Evolutionary conservation across 2,888 invertebrate genomes (phyloP).

Genomic region (Chesias legatella): DNA sequence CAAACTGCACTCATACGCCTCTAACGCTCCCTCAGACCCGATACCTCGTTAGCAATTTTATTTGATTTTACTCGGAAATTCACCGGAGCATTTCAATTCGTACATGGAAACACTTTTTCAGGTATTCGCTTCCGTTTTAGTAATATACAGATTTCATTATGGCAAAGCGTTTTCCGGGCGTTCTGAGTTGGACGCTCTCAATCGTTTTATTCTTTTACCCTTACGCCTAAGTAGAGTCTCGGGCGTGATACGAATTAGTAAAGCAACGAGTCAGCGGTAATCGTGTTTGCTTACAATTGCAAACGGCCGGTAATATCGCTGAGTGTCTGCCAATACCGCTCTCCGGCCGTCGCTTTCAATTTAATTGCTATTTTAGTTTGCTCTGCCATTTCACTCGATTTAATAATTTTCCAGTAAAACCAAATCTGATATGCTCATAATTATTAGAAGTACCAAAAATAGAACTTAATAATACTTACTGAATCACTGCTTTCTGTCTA

Average conservation of each 20-base stretch:
- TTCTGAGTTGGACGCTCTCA: constrained; percentile 36
- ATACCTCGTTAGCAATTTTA: constrained; percentile 63
- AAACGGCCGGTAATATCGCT: constrained; percentile 56
- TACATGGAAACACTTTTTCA: constrained; percentile 61
- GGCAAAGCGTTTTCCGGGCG: constrained; percentile 54
- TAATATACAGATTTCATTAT: constrained; percentile 63
- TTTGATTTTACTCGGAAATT: constrained; percentile 48
- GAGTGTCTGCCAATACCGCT: constrained; percentile 60
- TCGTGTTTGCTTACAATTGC: constrained; percentile 67
- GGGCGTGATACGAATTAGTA: constrained; percentile 66
- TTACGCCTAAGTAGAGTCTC: constrained; percentile 47
- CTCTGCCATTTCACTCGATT: constrained; percentile 34
- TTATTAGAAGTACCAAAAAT: no score
- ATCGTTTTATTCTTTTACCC: constrained; percentile 48
- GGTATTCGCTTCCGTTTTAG: constrained; percentile 38
- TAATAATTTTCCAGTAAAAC: constrained; percentile 28
- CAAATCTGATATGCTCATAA: neutral
- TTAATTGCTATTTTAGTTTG: constrained; percentile 51
- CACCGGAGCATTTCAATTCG: constrained; percentile 46
- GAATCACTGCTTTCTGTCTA: no score
- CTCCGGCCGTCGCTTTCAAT: constrained; percentile 50
- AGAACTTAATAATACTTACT: no score
- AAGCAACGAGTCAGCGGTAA: constrained; percentile 60
- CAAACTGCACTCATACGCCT: constrained; percentile 54
- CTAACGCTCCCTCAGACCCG: constrained; percentile 42